Evolutionary conservation across 2,113 vertebrate genomes (phyloP).

Genomic region (Tragelaphus strepsiceros): DNA sequence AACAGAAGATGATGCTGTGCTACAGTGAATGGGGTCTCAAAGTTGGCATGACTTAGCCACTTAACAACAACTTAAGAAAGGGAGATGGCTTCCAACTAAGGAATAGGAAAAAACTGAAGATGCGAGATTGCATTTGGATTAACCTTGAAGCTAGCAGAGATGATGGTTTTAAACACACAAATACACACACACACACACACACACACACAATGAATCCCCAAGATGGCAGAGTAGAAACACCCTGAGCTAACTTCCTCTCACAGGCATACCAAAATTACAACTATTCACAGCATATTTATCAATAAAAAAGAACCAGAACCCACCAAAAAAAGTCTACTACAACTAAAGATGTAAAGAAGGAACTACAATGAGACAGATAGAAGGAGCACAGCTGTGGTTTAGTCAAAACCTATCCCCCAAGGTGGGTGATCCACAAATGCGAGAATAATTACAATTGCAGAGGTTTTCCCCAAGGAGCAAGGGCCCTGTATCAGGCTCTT

Average conservation of each 20-base stretch:
- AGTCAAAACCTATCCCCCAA: not conserved
- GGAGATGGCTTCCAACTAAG: not conserved
- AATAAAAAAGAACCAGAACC: not conserved
- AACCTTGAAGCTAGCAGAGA: not conserved
- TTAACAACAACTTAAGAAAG: not conserved
- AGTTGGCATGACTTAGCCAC: not conserved
- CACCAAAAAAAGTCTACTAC: not conserved
- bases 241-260: not conserved
- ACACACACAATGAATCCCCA: not conserved
- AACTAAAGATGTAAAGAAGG: not conserved
- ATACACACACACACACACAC: not conserved
- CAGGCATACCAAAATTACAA: not conserved
- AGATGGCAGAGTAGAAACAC: not conserved
- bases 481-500: not conserved
- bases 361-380: not conserved
- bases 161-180: not conserved
- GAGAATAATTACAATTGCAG: not conserved
- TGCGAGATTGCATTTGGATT: not conserved
- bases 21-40: not conserved
- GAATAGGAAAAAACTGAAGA: not conserved
- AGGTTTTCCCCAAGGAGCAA: not conserved
- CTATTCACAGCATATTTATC: not conserved
- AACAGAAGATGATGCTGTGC: not conserved
- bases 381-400: not conserved
- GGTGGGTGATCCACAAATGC: not conserved